Base-by-base conservation (phyloP, 1,140 invertebrate species). In the Probaryconus sp. region DNA sequence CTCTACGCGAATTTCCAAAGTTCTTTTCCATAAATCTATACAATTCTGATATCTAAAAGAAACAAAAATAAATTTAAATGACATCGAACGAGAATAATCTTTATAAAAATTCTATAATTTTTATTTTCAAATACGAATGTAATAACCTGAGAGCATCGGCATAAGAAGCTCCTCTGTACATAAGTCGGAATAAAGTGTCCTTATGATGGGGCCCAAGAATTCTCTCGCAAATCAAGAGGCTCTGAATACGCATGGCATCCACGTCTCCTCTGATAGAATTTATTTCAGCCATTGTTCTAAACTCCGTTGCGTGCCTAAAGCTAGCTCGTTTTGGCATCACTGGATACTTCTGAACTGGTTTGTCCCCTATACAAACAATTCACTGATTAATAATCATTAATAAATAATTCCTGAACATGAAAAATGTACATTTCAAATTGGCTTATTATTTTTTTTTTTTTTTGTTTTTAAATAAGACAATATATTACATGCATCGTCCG, bases 11-110 rank as follows among this genome's bases (percentile, higher is more conserved):
- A 95, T 91, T 83, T 95, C 91, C 10, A 97, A 87, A 18, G 93
- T 93, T 84, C 94, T 91, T 58, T 89, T 88, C 95, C 95, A 97
- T 10, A 97, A 87, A 85, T 95, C 93, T 58, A 96, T 94, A 83
- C 95, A 96, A 45, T 93, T 89, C 80, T 96, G 94, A 86, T 95
- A 94, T 64, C 94, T 86, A 30, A 42, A 79, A 81, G 9, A 45
- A 30, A 48, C 5, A 51, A 47, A 18, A 42, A 50, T 43, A 24
- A 11, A 53, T 11, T 14, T 24, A 20, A 56, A 31, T 51, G 7
- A 24, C n/a, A n/a, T n/a, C n/a, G n/a, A n/a, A n/a, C n/a, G n/a
- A n/a, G n/a, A n/a, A n/a, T n/a, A n/a, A n/a, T n/a, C n/a, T n/a
- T 24, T 24, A 24, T 24, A 7, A 4, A 35, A 14, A 35, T 31